Evolutionary conservation across 2,797 vertebrate genomes (phyloP).

Genomic region (Chiloscyllium punctatum): DNA sequence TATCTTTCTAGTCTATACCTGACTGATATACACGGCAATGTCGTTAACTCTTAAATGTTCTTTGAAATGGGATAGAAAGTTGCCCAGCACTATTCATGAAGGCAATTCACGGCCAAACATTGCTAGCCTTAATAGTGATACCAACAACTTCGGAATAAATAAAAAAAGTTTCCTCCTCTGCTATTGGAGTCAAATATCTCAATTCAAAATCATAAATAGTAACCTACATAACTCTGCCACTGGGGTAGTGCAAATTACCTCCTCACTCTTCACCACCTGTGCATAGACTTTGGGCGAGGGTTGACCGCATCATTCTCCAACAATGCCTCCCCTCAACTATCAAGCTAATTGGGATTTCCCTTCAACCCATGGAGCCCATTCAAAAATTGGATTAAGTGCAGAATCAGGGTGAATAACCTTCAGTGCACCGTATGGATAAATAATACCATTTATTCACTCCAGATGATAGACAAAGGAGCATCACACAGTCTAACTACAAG

Average conservation of each 20-base stretch:
- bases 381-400: too few species aligned
- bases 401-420: too few species aligned
- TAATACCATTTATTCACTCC: too few species aligned
- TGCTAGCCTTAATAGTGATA: too few species aligned
- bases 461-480: too few species aligned
- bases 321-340: not conserved
- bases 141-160: not conserved
- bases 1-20: not conserved
- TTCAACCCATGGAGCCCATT: not conserved
- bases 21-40: not conserved
- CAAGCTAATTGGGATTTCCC: not conserved
- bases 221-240: not conserved
- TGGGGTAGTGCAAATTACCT: not conserved
- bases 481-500: too few species aligned
- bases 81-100: not conserved
- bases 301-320: not conserved
- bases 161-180: not conserved
- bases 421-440: too few species aligned
- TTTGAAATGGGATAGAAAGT: not conserved
- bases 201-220: not conserved
- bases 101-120: not conserved
- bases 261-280: not conserved
- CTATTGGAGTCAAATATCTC: not conserved
- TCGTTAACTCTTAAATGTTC: not conserved
- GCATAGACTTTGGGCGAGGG: not conserved